phyloP scores from a whole-genome alignment of 2,888 invertebrate genomes.

The Chrysomela aeneicollis region DNA sequence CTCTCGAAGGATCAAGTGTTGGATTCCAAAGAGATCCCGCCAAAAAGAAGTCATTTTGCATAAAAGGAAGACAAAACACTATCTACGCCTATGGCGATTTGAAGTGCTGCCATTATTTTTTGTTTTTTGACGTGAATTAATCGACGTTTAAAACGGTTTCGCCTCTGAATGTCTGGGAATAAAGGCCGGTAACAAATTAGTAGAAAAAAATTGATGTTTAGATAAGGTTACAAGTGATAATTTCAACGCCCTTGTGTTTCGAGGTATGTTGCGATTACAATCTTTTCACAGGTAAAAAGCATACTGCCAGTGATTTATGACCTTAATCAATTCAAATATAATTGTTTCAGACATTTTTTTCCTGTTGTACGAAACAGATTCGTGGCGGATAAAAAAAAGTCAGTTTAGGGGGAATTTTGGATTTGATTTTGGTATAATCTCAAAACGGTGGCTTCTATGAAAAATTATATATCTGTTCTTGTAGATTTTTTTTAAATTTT shows the following conservation, averaged over 20 bases:
- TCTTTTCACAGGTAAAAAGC: neutral
- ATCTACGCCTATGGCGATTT: conserved; percentile 4
- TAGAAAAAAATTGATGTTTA: conserved; percentile 13
- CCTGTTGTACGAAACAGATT: neutral
- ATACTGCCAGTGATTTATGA: neutral
- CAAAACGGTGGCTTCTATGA: too few relatives aligned
- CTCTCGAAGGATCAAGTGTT: too few relatives aligned
- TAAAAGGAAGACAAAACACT: too few relatives aligned
- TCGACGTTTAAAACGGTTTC: conserved; percentile 2
- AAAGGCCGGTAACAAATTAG: conserved; percentile 14
- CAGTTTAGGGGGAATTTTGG: too few relatives aligned
- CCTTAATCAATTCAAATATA: too few relatives aligned
- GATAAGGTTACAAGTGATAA: conserved; percentile 16
- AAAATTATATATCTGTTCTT: too few relatives aligned
- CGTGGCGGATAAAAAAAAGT: too few relatives aligned
- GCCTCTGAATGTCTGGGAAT: conserved; percentile 12
- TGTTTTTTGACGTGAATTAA: conserved; percentile 7
- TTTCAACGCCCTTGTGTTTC: conserved; percentile 2
- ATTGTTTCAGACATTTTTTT: neutral
- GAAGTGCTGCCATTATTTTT: conserved; percentile 2
- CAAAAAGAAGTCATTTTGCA: too few relatives aligned
- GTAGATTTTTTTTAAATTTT: too few relatives aligned
- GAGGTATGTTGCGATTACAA: neutral
- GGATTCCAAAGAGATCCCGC: too few relatives aligned
- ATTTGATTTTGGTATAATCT: too few relatives aligned